Conservation (phyloP, 2,797 vertebrate species). For the Lerista edwardsae region DNA sequence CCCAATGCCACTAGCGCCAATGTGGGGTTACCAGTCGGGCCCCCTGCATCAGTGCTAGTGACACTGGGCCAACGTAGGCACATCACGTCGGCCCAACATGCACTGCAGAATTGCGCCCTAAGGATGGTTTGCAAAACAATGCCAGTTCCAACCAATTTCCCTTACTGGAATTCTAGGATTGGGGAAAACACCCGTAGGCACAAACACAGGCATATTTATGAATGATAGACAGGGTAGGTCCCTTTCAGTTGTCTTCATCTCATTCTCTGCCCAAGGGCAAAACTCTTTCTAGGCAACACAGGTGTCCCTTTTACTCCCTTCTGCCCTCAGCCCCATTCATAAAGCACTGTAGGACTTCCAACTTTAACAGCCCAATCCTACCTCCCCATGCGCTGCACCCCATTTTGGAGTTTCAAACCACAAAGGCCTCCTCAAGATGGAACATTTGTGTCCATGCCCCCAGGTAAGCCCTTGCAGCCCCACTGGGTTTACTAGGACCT, state of each 20-base stretch:
- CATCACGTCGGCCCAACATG: no score
- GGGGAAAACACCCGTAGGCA: neutral
- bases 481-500: no score
- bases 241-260: neutral
- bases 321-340: neutral
- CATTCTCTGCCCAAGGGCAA: no score
- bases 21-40: no score
- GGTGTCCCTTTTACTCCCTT: neutral
- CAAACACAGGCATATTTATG: neutral
- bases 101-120: no score
- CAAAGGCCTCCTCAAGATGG: no score
- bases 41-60: no score
- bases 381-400: neutral
- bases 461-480: no score
- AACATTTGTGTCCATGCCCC: no score
- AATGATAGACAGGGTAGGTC: neutral
- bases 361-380: neutral
- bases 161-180: neutral
- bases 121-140: neutral
- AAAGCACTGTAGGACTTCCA: neutral
- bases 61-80: no score
- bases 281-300: neutral
- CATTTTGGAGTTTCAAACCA: no score
- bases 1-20: no score
- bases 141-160: neutral